Conservation (phyloP, 2,797 vertebrate genomes). For the Hydrophis major region DNA sequence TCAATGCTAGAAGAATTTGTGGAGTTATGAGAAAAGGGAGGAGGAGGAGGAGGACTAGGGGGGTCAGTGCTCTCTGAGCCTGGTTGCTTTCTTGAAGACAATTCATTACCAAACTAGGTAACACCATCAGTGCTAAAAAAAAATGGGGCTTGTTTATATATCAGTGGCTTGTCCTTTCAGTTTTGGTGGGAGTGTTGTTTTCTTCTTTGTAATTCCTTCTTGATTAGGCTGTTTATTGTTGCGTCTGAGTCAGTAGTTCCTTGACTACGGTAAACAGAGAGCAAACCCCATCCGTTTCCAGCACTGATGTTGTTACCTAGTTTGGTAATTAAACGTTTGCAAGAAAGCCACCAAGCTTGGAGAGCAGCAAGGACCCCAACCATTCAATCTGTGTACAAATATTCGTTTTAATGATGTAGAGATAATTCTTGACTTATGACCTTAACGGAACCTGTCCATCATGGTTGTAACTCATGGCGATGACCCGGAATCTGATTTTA, state of each 20-base stretch:
- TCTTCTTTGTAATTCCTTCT: not conserved
- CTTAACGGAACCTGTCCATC: not conserved
- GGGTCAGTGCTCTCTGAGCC: too few relatives aligned
- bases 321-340: not conserved
- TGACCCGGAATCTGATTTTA: not conserved
- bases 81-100: not conserved
- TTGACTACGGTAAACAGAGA: not conserved
- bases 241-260: not conserved
- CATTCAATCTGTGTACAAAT: not conserved
- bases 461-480: not conserved
- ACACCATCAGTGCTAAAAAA: not conserved
- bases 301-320: not conserved
- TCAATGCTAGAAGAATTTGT: too few relatives aligned
- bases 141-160: not conserved
- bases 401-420: not conserved
- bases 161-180: not conserved
- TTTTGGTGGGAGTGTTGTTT: not conserved
- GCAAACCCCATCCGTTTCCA: not conserved
- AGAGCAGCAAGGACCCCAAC: not conserved
- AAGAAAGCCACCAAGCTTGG: not conserved
- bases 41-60: too few relatives aligned
- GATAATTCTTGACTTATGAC: not conserved
- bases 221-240: not conserved
- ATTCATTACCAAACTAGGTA: not conserved
- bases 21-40: too few relatives aligned